Percentiles rank a stretch among this genome's conserved stretches.
These are phyloP conservation scores for Microtus montanus DNA, from an alignment of 2,113 vertebrate species.

Conservation along the genomic window DNA sequence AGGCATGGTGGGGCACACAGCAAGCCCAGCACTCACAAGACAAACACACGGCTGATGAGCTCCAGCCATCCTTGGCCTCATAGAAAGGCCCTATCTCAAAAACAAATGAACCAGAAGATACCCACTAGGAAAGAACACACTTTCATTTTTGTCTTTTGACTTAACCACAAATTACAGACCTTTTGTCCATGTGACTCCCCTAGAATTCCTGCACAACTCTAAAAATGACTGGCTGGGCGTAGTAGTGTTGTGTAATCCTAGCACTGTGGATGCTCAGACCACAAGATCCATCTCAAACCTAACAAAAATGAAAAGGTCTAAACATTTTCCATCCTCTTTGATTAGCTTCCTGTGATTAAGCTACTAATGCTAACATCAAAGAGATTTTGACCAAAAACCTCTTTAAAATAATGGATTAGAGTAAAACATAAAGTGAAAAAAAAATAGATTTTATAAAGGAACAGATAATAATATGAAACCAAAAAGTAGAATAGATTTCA, in stretches of 20 bases:
- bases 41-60: not conserved
- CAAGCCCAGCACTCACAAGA: not conserved
- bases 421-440: not conserved
- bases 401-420: slow-evolving; percentile 50
- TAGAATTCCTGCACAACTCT: not conserved
- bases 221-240: not conserved
- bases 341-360: slow-evolving; percentile 13
- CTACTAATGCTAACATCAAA: not conserved
- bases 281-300: not conserved
- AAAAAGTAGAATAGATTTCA: not conserved
- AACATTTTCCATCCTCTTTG: slow-evolving; percentile 33
- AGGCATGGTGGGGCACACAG: not conserved
- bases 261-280: not conserved
- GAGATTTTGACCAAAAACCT: slow-evolving; percentile 19
- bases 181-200: slow-evolving; percentile 26
- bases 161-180: not conserved
- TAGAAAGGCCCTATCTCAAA: not conserved
- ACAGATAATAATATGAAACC: not conserved
- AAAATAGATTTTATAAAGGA: not conserved
- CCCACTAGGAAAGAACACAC: slow-evolving; percentile 23
- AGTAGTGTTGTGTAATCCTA: not conserved
- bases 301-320: not conserved
- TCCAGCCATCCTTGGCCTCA: not conserved
- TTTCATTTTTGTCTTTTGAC: slow-evolving; percentile 17
- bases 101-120: not conserved